These are phyloP conservation scores for Propithecus deckenii DNA, from an alignment of 2,797 vertebrate species.

Conservation along the genomic window DNA sequence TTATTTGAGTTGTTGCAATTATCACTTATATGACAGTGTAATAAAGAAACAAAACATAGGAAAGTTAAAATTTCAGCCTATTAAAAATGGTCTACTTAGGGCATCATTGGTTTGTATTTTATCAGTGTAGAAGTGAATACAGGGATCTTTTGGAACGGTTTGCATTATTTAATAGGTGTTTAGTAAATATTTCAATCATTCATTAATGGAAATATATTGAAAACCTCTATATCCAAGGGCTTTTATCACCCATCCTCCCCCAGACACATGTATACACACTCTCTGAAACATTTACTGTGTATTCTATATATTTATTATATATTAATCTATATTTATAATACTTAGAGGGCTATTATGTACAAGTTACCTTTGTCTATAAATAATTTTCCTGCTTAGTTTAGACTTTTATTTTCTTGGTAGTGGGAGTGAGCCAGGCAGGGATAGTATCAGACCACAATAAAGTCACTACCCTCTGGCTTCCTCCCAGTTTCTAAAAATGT, in stretches of 20 bases:
- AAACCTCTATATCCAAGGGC: not conserved
- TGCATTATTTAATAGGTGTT: not conserved
- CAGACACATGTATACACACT: not conserved
- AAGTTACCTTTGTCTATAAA: not conserved
- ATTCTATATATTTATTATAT: not conserved
- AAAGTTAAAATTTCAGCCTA: not conserved
- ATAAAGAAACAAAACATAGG: not conserved
- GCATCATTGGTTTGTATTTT: not conserved
- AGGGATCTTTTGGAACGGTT: not conserved
- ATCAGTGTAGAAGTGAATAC: not conserved
- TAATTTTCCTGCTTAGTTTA: not conserved
- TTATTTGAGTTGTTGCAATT: not conserved
- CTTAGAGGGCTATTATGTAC: not conserved
- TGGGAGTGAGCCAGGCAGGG: not conserved
- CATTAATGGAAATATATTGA: not conserved
- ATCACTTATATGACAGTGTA: not conserved
- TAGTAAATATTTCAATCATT: not conserved
- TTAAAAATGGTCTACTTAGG: not conserved
- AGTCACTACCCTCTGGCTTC: not conserved
- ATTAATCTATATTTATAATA: not conserved
- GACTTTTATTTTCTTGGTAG: not conserved
- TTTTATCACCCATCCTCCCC: not conserved
- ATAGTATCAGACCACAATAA: not conserved
- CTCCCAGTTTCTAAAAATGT: not conserved
- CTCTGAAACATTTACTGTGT: not conserved